Conservation (phyloP, 2,888 invertebrate genomes). For the Eupeodes luniger region DNA sequence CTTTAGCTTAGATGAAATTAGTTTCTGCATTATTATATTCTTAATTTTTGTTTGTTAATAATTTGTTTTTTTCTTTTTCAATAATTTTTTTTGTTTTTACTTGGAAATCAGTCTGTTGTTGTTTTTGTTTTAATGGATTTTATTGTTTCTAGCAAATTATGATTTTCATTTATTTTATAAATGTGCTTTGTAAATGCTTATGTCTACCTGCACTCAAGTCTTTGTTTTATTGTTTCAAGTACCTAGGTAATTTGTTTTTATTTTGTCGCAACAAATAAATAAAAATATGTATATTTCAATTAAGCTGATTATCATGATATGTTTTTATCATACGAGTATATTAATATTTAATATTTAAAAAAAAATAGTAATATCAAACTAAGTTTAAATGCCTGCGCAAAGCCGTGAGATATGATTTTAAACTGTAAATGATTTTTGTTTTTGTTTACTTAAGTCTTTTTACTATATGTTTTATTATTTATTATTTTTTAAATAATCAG, state of each 20-base stretch:
- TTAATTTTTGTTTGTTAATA: background rate
- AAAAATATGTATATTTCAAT: background rate
- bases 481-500: constrained; percentile 62
- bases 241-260: background rate
- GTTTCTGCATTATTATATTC: constrained; percentile 16
- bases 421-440: constrained; percentile 41
- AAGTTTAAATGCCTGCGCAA: constrained; percentile 57
- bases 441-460: constrained; percentile 44
- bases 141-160: constrained; percentile 51
- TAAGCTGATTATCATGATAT: constrained; percentile 54
- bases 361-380: background rate
- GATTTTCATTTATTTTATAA: constrained; percentile 32
- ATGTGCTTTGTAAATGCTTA: constrained; percentile 23
- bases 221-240: constrained; percentile 69
- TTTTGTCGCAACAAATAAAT: background rate
- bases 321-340: constrained; percentile 24
- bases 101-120: constrained; percentile 72
- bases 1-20: constrained; percentile 53
- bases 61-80: constrained; percentile 29
- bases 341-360: constrained; percentile 6
- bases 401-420: constrained; percentile 67
- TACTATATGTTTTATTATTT: constrained; percentile 4
- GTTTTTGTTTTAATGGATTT: constrained; percentile 50
- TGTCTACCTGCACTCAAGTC: constrained; percentile 52
- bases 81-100: constrained; percentile 7